These are phyloP conservation scores for Ursus arctos DNA, from an alignment of 2,113 vertebrate genomes.

Conservation along the genomic window DNA sequence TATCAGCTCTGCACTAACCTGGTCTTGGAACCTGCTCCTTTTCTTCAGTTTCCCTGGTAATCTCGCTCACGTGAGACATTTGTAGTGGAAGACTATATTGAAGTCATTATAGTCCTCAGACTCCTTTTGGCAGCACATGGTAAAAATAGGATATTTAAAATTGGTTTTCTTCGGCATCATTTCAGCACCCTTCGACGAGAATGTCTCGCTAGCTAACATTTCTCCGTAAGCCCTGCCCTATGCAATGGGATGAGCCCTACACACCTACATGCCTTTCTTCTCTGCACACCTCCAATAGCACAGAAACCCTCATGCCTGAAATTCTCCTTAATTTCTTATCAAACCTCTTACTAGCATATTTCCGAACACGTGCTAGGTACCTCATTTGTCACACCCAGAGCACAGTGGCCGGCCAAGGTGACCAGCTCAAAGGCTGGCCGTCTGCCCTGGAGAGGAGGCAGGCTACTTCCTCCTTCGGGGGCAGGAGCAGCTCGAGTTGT, in stretches of 20 bases:
- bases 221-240: background rate
- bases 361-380: background rate
- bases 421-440: background rate
- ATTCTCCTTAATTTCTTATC: background rate
- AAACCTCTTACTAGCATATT: background rate
- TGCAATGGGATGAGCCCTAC: background rate
- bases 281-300: background rate
- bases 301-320: background rate
- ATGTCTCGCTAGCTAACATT: slow-evolving; percentile 1
- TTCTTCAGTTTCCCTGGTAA: background rate
- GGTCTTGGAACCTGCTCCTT: background rate
- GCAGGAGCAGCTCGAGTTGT: background rate
- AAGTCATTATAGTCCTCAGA: background rate
- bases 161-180: background rate
- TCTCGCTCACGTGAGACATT: background rate
- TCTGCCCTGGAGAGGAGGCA: background rate
- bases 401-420: background rate
- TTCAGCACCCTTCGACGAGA: background rate
- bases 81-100: background rate
- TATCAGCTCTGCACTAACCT: background rate
- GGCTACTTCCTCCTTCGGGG: background rate
- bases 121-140: background rate
- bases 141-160: background rate
- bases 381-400: background rate
- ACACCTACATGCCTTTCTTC: background rate